A percentile compares a stretch with the other conserved stretches of the same genome.
Evolutionary conservation across 1,140 invertebrate genomes (phyloP).

Genomic region (Heliconius congener): DNA sequence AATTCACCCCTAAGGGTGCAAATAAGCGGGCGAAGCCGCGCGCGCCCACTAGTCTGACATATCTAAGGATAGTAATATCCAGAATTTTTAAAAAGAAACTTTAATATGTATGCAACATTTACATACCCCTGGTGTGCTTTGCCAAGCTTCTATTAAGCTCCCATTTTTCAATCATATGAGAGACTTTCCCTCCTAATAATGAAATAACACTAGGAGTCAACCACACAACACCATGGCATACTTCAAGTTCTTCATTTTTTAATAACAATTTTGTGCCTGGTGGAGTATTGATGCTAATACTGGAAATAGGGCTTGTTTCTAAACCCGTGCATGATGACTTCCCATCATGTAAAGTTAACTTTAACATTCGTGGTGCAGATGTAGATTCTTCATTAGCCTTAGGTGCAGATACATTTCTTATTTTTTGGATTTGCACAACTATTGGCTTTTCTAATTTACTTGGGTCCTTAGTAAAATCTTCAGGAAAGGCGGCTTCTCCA

Average conservation of each 20-base stretch:
- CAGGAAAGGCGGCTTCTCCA: conserved; percentile 83
- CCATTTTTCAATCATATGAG: conserved; percentile 94
- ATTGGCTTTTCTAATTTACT: conserved; percentile 85
- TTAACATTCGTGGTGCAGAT: conserved; percentile 90
- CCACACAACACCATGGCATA: conserved; percentile 87
- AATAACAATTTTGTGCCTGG: conserved; percentile 89
- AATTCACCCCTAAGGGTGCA: too few species aligned
- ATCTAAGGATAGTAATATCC: too few species aligned
- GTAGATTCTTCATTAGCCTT: conserved; percentile 94
- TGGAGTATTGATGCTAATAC: conserved; percentile 87
- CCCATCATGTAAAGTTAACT: conserved; percentile 92
- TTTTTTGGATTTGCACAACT: conserved; percentile 93
- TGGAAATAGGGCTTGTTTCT: conserved; percentile 86
- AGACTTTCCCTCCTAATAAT: conserved; percentile 90
- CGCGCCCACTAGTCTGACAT: too few species aligned
- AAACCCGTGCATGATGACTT: conserved; percentile 88
- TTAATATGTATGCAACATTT: not conserved
- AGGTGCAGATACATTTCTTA: conserved; percentile 93
- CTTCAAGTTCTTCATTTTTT: conserved; percentile 80
- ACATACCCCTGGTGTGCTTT: conserved; percentile 84
- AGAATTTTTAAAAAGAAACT: too few species aligned
- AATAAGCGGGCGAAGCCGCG: too few species aligned
- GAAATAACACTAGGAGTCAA: conserved; percentile 85
- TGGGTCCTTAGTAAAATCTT: conserved; percentile 83
- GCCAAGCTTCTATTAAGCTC: conserved; percentile 91